phyloP scores from a whole-genome alignment of 53 echinoderm and acorn worm species.

The Luidia sarsii region DNA sequence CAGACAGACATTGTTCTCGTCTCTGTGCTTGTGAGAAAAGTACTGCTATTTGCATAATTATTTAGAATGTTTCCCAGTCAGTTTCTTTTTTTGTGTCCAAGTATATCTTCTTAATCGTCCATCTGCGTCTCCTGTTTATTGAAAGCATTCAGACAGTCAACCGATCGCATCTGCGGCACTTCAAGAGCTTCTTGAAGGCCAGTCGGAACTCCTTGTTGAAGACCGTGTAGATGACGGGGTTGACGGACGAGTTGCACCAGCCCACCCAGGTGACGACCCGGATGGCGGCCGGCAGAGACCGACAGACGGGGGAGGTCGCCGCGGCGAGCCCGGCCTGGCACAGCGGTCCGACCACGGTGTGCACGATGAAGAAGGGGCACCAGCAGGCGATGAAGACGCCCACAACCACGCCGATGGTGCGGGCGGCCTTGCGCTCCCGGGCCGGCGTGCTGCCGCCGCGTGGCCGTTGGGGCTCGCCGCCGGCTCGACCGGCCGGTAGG shows the following conservation, averaged over 20 bases:
- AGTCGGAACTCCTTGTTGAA: conserved; percentile 88
- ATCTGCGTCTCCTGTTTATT: too few species aligned
- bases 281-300: conserved; percentile 33
- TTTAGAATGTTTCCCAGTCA: too few species aligned
- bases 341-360: conserved; percentile 75
- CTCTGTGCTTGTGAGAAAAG: too few species aligned
- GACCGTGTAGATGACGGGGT: conserved; percentile 93
- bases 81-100: too few species aligned
- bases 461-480: not conserved
- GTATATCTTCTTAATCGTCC: too few species aligned
- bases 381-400: conserved; percentile 93
- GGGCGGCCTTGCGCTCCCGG: conserved; percentile 86
- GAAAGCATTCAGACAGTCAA: too few species aligned
- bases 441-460: conserved; percentile 38
- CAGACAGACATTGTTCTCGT: too few species aligned
- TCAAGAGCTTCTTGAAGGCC: conserved; percentile 85
- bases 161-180: conserved; percentile 50
- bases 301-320: conserved; percentile 52
- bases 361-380: conserved; percentile 86
- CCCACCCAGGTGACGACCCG: conserved; percentile 82
- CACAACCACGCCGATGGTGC: conserved; percentile 88
- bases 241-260: conserved; percentile 79
- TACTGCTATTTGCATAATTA: too few species aligned
- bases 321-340: conserved; percentile 50
- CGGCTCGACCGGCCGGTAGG: conserved; percentile 5